These are phyloP conservation scores for Anoura caudifer DNA, from an alignment of 2,113 vertebrate genomes.

Conservation along the genomic window DNA sequence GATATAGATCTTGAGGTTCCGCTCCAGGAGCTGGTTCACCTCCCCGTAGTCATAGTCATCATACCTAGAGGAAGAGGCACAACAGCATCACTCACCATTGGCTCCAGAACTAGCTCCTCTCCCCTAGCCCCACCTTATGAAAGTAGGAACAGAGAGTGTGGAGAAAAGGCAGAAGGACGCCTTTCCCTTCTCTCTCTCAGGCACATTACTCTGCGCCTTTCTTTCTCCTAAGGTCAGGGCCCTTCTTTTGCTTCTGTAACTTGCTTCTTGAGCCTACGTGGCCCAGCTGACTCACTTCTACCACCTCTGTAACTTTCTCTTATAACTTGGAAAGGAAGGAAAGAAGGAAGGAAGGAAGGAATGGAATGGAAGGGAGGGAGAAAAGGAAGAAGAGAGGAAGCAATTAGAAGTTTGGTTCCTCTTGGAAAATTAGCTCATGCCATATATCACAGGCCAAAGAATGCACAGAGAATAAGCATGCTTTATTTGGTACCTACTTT, in stretches of 20 bases:
- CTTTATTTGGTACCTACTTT: not conserved
- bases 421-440: not conserved
- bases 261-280: too few species aligned
- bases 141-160: not conserved
- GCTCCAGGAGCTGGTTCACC: conserved; percentile 94
- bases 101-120: not conserved
- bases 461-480: not conserved
- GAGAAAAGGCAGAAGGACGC: not conserved
- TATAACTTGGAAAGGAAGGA: too few species aligned
- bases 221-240: too few species aligned
- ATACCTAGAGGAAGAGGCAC: conserved; percentile 80
- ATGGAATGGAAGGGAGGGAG: too few species aligned
- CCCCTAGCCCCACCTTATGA: not conserved
- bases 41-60: conserved; percentile 96
- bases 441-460: not conserved
- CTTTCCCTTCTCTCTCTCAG: too few species aligned
- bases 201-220: too few species aligned
- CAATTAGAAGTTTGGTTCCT: conserved; percentile 16
- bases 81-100: not conserved
- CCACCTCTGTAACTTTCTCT: too few species aligned
- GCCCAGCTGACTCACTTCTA: too few species aligned
- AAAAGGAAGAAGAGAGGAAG: not conserved
- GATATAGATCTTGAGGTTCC: conserved; percentile 93
- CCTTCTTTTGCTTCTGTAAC: too few species aligned
- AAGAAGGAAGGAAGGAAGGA: too few species aligned